Conservation (phyloP, 2,888 invertebrate species). For the Cataglyphis altisquamis region DNA sequence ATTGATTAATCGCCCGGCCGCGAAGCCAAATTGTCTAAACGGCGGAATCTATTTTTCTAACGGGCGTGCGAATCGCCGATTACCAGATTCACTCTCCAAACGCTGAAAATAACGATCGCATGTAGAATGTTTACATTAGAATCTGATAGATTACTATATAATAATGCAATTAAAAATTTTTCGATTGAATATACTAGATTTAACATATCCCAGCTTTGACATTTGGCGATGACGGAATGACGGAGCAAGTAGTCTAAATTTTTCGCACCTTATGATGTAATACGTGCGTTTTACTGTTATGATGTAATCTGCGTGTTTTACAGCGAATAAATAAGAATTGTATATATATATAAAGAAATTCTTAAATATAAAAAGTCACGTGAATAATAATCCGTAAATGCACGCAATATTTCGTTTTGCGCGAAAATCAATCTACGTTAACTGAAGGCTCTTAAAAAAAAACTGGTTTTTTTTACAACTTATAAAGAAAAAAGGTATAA, state of each 20-base stretch:
- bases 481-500: background rate
- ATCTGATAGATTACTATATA: background rate
- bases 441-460: slow-evolving; percentile 29
- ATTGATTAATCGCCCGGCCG: slow-evolving; percentile 50
- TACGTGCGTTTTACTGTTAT: background rate
- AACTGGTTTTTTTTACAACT: slow-evolving; percentile 36
- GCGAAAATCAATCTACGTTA: slow-evolving; percentile 10
- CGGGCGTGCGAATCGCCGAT: slow-evolving; percentile 40
- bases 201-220: background rate
- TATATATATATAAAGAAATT: slow-evolving; percentile 34
- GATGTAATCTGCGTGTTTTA: background rate
- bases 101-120: slow-evolving; percentile 26
- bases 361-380: slow-evolving; percentile 28
- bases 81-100: background rate
- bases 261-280: background rate
- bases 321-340: slow-evolving; percentile 8
- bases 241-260: background rate
- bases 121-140: background rate
- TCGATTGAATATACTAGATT: background rate
- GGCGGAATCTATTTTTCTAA: slow-evolving; percentile 55
- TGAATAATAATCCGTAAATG: slow-evolving; percentile 11
- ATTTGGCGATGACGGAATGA: background rate
- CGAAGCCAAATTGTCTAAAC: slow-evolving; percentile 55
- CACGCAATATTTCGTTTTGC: slow-evolving; percentile 27
- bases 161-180: slow-evolving; percentile 32